phyloP scores from a whole-genome alignment of 2,888 invertebrate species.

The Conops quadrifasciatus region DNA sequence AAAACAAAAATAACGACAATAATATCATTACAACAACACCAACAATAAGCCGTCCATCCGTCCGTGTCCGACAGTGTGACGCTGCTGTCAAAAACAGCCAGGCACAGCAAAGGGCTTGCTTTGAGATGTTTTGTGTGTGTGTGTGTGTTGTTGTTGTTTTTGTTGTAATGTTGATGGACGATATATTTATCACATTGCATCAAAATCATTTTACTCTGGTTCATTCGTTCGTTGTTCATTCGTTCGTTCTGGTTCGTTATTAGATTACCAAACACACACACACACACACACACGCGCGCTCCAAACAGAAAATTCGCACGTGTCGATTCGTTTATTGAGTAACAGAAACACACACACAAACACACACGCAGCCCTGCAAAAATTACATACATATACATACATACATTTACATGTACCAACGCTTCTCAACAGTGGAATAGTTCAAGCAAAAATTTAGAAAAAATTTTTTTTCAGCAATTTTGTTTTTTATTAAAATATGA shows the following conservation, averaged over 20 bases:
- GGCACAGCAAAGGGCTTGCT: not conserved
- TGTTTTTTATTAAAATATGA: too few species aligned
- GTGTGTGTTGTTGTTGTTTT: slow-evolving; percentile 15
- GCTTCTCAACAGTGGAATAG: too few species aligned
- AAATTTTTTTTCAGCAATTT: too few species aligned
- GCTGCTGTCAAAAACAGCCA: not conserved
- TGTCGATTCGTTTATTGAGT: too few species aligned
- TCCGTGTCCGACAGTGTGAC: slow-evolving; percentile 2
- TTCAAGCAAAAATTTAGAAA: too few species aligned
- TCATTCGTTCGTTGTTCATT: not conserved
- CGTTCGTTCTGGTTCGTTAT: too few species aligned
- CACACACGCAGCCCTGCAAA: too few species aligned
- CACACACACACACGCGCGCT: not conserved
- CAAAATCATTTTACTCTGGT: not conserved
- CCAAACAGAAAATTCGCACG: not conserved
- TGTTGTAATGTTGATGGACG: slow-evolving; percentile 1
- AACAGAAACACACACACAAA: too few species aligned
- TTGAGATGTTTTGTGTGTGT: not conserved
- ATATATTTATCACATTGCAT: slow-evolving; percentile 16
- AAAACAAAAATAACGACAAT: not conserved
- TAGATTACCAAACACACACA: not conserved
- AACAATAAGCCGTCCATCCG: not conserved
- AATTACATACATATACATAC: too few species aligned
- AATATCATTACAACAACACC: not conserved
- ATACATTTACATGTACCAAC: too few species aligned